These are phyloP conservation scores for Perccottus glenii DNA, from an alignment of 2,113 vertebrate genomes.

Conservation along the genomic window DNA sequence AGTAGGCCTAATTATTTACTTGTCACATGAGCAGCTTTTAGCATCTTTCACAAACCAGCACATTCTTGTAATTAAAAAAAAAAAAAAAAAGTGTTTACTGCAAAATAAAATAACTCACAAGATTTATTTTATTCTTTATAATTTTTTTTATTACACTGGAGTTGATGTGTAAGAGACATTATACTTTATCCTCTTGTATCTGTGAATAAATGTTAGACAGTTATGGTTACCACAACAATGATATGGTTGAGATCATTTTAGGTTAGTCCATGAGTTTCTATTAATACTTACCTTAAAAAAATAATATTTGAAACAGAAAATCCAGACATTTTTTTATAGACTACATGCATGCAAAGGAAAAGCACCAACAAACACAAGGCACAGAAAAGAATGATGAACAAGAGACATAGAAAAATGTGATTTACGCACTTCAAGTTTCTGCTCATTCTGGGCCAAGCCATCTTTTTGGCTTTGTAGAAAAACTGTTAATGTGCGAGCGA, in stretches of 20 bases:
- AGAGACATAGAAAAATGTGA: conserved; percentile 44
- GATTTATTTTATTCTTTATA: conserved; percentile 85
- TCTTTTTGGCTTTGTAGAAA: conserved; percentile 97
- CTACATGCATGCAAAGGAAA: background rate
- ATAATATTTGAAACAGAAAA: background rate
- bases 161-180: conserved; percentile 79
- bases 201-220: conserved; percentile 90
- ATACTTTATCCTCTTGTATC: conserved; percentile 83
- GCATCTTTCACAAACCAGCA: no score
- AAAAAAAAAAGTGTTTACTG: conserved; percentile 7
- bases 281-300: conserved; percentile 41
- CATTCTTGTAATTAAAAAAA: no score
- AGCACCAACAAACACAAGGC: background rate
- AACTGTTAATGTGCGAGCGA: conserved; percentile 91
- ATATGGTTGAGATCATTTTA: background rate
- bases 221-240: conserved; percentile 58
- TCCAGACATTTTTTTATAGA: background rate
- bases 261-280: no score
- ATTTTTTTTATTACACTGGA: conserved; percentile 81
- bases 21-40: no score
- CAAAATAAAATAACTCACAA: conserved; percentile 87
- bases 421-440: conserved; percentile 99
- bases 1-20: no score
- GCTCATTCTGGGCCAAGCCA: conserved; percentile 94
- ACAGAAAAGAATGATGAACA: conserved; percentile 11